Evolutionary conservation across 2,888 invertebrate genomes (phyloP).

Genomic region (Drosophila conformis): DNA sequence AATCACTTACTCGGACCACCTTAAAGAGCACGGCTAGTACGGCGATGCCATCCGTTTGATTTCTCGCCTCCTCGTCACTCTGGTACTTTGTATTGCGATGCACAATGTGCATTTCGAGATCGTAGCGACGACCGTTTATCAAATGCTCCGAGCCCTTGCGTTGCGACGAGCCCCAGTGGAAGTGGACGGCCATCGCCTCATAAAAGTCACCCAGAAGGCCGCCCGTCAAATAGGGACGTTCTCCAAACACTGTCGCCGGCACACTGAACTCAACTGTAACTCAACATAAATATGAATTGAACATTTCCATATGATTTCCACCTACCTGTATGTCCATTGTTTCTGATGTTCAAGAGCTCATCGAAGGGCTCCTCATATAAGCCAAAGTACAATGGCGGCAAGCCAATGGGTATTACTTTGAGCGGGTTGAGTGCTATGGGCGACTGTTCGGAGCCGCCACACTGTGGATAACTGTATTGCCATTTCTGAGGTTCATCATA

Average conservation of each 20-base stretch:
- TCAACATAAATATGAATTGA: neutral
- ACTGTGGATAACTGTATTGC: constrained; percentile 87
- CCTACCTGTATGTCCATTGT: constrained; percentile 88
- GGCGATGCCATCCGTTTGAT: constrained; percentile 87
- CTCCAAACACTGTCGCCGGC: constrained; percentile 65
- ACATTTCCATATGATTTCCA: neutral
- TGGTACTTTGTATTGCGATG: constrained; percentile 88
- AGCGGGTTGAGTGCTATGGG: constrained; percentile 82
- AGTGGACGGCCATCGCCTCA: constrained; percentile 83
- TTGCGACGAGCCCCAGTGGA: constrained; percentile 90
- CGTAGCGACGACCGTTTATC: constrained; percentile 85
- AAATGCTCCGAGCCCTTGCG: constrained; percentile 87
- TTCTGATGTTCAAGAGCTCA: constrained; percentile 87
- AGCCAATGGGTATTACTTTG: constrained; percentile 60
- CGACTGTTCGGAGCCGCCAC: constrained; percentile 89
- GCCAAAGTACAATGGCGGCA: constrained; percentile 88
- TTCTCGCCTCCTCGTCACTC: constrained; percentile 85
- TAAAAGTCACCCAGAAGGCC: constrained; percentile 68
- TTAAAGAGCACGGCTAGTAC: constrained; percentile 88
- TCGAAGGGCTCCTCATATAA: constrained; percentile 88
- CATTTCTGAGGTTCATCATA: constrained; percentile 84
- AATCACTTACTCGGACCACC: constrained; percentile 77
- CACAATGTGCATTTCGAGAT: constrained; percentile 89
- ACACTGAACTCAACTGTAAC: constrained; percentile 73
- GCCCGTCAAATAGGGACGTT: constrained; percentile 72